Evolutionary conservation across 2,888 invertebrate genomes (phyloP).

Genomic region (Drosophila antonietae): DNA sequence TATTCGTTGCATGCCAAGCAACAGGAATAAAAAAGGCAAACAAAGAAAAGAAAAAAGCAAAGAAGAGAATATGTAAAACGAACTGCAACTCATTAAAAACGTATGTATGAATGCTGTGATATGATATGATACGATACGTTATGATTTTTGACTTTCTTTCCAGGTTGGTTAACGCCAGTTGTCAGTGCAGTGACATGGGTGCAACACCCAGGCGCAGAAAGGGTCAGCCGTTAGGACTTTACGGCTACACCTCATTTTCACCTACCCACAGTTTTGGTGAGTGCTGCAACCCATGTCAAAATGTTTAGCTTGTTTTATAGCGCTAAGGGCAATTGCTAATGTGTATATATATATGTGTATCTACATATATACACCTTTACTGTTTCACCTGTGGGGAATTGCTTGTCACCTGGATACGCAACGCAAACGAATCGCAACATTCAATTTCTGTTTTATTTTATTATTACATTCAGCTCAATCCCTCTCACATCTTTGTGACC

Average conservation of each 20-base stretch:
- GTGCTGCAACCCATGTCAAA: constrained; percentile 67
- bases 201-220: constrained; percentile 73
- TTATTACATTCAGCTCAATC: constrained; percentile 35
- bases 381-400: constrained; percentile 71
- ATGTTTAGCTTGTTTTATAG: constrained; percentile 66
- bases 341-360: constrained; percentile 47
- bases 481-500: background rate
- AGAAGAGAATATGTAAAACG: background rate
- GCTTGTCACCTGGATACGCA: constrained; percentile 71
- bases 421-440: constrained; percentile 63
- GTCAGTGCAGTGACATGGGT: constrained; percentile 74
- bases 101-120: constrained; percentile 30
- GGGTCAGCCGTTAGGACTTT: constrained; percentile 39
- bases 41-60: background rate
- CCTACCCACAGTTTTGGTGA: constrained; percentile 48
- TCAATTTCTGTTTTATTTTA: constrained; percentile 67
- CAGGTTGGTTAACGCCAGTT: constrained; percentile 68
- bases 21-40: background rate
- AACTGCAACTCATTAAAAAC: constrained; percentile 71
- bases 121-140: constrained; percentile 76
- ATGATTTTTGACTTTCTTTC: constrained; percentile 73
- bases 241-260: constrained; percentile 57
- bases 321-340: constrained; percentile 77
- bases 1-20: constrained; percentile 21
- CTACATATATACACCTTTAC: constrained; percentile 4